Evolutionary conservation across 2,888 invertebrate genomes (phyloP), one percentile per base, ranked within the genome.

Genomic region (Hololepta plana): DNA sequence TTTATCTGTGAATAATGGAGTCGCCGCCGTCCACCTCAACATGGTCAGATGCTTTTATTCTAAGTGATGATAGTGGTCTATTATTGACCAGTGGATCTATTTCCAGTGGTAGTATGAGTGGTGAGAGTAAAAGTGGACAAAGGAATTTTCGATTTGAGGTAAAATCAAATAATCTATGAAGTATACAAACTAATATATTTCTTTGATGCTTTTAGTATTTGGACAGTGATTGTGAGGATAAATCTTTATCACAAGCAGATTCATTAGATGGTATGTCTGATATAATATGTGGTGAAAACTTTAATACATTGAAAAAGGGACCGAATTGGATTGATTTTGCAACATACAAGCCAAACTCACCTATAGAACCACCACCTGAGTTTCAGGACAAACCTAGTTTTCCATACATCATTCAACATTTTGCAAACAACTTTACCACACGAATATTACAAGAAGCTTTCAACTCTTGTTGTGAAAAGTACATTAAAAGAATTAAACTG

Each of bases 321-420:
- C 77, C 77, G 6, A 57, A 59, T 27, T 63, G 62, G 59, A 52
- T 49, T 12, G 61, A 61, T 32, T 38, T 57, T 13, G 46, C 53
- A 12, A 47, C 51, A 5, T 64, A 65, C 32, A 69, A 69, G 26
- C 62, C 64, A 39, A 45, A 64, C 27, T 58, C 62, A 15, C 67
- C 76, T 9, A 81, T 84, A 37, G 80, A 81, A 45, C 85, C 85
- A 33, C 85, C 85, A 9, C 74, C 72, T 9, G 80, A 85, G 49
- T 85, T 84, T 56, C 84, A 82, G 58, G 80, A 68, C 40, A 60
- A 59, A 38, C 62, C 64, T 7, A 39, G 39, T 27, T 13, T n/a
- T n/a, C n/a, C n/a, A 55, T 47, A 25, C 51, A 45, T n/a, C 53
- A 45, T 6, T 35, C 26, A 34, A n/a, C n/a, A n/a, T n/a, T n/a